Evolutionary conservation across 2,113 vertebrate species (phyloP).

Genomic region (Panthera uncia): DNA sequence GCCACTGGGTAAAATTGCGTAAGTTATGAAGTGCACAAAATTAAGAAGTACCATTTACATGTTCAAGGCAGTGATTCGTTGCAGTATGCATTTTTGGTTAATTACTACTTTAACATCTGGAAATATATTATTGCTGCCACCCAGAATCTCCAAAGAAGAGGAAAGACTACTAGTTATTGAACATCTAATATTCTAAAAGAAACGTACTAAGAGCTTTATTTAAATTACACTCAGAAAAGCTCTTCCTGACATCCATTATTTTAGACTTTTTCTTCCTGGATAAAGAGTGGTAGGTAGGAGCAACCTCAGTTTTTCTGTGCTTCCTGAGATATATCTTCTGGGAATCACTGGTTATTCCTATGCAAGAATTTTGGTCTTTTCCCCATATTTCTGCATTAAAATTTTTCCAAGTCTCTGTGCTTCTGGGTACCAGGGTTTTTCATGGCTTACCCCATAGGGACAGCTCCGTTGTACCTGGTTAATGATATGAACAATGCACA

Average conservation of each 20-base stretch:
- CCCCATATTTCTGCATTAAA: neutral
- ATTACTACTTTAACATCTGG: neutral
- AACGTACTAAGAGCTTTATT: neutral
- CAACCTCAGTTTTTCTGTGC: neutral
- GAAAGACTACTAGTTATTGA: neutral
- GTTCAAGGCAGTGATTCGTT: neutral
- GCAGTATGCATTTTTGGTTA: neutral
- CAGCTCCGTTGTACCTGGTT: neutral
- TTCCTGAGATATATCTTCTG: neutral
- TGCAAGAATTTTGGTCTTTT: neutral
- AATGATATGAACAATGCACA: neutral
- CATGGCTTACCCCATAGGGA: neutral
- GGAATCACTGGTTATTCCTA: neutral
- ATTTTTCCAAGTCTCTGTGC: neutral
- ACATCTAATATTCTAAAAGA: neutral
- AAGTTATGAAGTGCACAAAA: neutral
- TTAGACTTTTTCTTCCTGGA: neutral
- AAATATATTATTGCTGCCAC: neutral
- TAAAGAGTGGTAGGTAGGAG: neutral
- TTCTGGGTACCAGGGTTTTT: neutral
- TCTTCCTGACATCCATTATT: neutral
- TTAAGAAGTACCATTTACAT: no score
- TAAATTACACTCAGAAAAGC: neutral
- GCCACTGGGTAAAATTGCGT: neutral
- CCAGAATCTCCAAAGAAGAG: neutral